phyloP scores from a whole-genome alignment of 2,113 vertebrate species.

The Triplophysa siluroides region DNA sequence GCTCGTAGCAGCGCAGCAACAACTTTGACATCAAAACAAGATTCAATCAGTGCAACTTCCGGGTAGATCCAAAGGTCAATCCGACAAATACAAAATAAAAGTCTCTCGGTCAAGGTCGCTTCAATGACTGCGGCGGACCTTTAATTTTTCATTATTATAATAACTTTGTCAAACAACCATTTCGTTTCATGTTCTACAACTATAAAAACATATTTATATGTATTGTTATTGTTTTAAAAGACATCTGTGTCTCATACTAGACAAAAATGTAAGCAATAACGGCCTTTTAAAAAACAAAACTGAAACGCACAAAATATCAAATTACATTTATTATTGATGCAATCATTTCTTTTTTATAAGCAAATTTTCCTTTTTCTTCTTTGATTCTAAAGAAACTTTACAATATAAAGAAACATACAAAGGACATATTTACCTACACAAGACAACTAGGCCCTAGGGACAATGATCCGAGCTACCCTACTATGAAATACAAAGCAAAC shows the following conservation, averaged over 20 bases:
- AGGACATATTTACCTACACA: conserved; percentile 80
- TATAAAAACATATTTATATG: not conserved
- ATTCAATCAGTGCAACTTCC: conserved; percentile 17
- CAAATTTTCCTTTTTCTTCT: conserved; percentile 73
- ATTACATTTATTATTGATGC: conserved; percentile 55
- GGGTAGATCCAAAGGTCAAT: conserved; percentile 1
- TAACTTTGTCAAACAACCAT: too few relatives aligned
- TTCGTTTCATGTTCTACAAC: too few relatives aligned
- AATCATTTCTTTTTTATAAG: conserved; percentile 71
- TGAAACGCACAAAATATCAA: conserved; percentile 71
- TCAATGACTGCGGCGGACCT: conserved; percentile 17
- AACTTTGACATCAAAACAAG: conserved; percentile 45
- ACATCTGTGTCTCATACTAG: not conserved
- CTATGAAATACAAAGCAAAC: conserved; percentile 79
- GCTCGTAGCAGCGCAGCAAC: conserved; percentile 19
- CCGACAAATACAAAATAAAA: conserved; percentile 27
- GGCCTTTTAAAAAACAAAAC: conserved; percentile 36
- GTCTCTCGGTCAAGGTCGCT: conserved; percentile 18
- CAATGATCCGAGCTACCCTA: conserved; percentile 75
- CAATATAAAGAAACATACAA: conserved; percentile 80
- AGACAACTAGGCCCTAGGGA: conserved; percentile 77
- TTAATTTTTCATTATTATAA: not conserved
- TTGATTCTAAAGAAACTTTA: conserved; percentile 79
- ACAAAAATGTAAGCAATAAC: too few relatives aligned
- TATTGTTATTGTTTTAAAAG: too few relatives aligned